Conservation (phyloP, 2,888 invertebrate species). For the Agrochola circellaris region DNA sequence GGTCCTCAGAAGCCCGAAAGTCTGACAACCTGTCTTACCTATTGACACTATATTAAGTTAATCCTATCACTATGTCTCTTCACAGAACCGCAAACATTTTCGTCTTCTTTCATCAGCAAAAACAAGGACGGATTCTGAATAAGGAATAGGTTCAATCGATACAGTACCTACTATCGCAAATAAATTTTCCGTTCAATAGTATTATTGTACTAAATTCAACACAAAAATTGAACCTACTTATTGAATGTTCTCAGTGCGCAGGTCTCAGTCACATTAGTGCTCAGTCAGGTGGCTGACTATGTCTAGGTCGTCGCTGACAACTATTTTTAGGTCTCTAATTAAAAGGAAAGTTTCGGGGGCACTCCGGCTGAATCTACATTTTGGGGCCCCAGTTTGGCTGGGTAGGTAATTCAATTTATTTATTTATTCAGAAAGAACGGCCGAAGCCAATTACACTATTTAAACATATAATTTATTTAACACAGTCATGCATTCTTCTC, state of each 20-base stretch:
- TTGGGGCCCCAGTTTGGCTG: neutral
- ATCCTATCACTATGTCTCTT: neutral
- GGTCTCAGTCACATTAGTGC: constrained; percentile 55
- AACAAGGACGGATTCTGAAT: no score
- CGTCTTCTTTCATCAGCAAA: neutral
- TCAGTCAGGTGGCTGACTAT: constrained; percentile 22
- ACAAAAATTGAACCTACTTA: no score
- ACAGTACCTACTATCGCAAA: neutral
- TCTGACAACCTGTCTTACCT: no score
- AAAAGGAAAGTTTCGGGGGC: constrained; percentile 11
- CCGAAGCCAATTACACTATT: no score
- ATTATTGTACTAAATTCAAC: no score
- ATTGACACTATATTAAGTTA: no score
- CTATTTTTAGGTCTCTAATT: constrained; percentile 52
- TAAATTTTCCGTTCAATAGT: constrained; percentile 54
- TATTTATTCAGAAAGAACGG: no score
- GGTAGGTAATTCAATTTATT: no score
- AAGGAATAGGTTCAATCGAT: constrained; percentile 5
- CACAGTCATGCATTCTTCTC: no score
- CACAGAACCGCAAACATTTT: neutral
- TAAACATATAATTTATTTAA: no score
- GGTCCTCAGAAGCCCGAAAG: no score
- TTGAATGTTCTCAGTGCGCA: constrained; percentile 69
- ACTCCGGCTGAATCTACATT: constrained; percentile 7
- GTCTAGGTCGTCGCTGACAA: constrained; percentile 23